These are phyloP conservation scores for Drepana falcataria DNA, from an alignment of 2,888 invertebrate species.

Conservation along the genomic window DNA sequence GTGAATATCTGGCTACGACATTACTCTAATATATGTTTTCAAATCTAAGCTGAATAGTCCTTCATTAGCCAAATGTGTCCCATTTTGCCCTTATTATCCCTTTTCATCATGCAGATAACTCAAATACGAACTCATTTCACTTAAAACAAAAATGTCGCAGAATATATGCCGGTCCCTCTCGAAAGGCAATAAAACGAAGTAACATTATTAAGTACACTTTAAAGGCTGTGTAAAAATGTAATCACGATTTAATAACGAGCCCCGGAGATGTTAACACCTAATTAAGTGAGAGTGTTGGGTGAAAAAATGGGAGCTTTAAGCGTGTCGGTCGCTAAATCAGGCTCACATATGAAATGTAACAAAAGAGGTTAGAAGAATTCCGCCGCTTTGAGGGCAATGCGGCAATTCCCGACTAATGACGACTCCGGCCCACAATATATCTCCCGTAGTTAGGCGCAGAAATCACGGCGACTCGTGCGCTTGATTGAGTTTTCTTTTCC, in stretches of 20 bases:
- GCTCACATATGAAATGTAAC: slow-evolving; percentile 60
- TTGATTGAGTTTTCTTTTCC: slow-evolving; percentile 76
- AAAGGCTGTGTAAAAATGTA: neutral
- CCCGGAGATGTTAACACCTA: slow-evolving; percentile 2
- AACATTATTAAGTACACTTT: neutral
- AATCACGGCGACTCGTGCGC: slow-evolving; percentile 71
- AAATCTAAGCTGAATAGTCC: neutral
- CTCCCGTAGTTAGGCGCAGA: slow-evolving; percentile 72
- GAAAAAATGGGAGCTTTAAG: slow-evolving; percentile 32
- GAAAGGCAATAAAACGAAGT: neutral
- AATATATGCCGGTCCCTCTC: neutral
- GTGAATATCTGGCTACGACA: neutral
- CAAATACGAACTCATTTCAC: neutral
- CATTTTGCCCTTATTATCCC: neutral
- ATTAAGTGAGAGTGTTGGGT: slow-evolving; percentile 23
- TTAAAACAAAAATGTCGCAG: neutral
- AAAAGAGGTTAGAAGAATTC: slow-evolving; percentile 51
- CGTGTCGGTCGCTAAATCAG: slow-evolving; percentile 49
- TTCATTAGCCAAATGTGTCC: neutral
- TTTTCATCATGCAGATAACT: neutral
- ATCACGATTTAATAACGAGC: neutral
- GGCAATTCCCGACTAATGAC: slow-evolving; percentile 64
- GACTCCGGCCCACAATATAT: slow-evolving; percentile 65
- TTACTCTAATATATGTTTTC: neutral
- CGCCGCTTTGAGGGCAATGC: slow-evolving; percentile 45